Evolutionary conservation across 2,113 vertebrate genomes (phyloP).

Genomic region (Centropristis striata): DNA sequence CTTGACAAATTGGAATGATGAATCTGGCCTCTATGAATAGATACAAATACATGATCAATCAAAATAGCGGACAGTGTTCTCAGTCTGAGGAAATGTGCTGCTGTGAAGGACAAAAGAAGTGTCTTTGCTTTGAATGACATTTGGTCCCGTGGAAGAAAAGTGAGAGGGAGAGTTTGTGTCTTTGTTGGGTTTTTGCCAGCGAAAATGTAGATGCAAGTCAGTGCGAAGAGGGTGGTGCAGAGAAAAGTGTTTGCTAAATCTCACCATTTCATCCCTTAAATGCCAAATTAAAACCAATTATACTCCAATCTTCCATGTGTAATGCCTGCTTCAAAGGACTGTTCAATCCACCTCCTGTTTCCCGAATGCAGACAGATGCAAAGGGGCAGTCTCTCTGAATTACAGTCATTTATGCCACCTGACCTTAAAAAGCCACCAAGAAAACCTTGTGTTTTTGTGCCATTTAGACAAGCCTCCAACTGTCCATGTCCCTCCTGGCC

Average conservation of each 20-base stretch:
- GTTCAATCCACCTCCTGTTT: neutral
- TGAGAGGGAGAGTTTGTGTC: conserved; percentile 14
- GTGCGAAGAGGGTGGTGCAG: conserved; percentile 21
- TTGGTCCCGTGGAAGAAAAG: conserved; percentile 68
- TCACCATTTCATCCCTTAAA: conserved; percentile 37
- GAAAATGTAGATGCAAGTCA: conserved; percentile 28
- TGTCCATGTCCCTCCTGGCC: conserved; percentile 34
- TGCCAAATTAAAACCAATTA: conserved; percentile 33
- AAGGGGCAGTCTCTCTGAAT: conserved; percentile 46
- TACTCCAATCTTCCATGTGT: neutral
- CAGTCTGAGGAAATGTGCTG: conserved; percentile 88
- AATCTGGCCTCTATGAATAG: conserved; percentile 95
- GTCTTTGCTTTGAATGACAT: conserved; percentile 86
- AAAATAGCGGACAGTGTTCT: conserved; percentile 85
- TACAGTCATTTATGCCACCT: conserved; percentile 43
- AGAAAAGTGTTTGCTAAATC: conserved; percentile 38
- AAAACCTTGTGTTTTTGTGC: conserved; percentile 26
- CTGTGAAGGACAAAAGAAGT: conserved; percentile 75
- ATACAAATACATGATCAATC: conserved; percentile 95
- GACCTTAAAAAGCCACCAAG: conserved; percentile 56
- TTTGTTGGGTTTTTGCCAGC: conserved; percentile 30
- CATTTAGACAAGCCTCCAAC: conserved; percentile 41
- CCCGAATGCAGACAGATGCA: conserved; percentile 32
- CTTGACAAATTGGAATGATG: conserved; percentile 99
- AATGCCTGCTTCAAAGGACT: conserved; percentile 8